These are phyloP conservation scores for Hylaeus anthracinus DNA, from an alignment of 1,140 invertebrate species.

Conservation along the genomic window DNA sequence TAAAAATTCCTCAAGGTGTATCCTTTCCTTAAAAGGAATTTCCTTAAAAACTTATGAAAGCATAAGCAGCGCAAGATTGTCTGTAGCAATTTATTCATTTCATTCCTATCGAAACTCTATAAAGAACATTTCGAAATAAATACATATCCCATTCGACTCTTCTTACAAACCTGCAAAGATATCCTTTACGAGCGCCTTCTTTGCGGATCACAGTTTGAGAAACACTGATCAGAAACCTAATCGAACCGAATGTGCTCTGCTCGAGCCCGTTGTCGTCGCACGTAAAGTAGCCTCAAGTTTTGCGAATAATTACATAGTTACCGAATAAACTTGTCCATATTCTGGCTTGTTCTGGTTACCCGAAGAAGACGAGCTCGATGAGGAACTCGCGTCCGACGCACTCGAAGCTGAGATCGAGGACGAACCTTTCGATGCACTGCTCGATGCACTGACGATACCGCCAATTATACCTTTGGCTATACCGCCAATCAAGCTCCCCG, in stretches of 20 bases:
- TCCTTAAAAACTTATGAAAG: too few relatives aligned
- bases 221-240: too few relatives aligned
- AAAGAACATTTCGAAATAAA: too few relatives aligned
- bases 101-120: too few relatives aligned
- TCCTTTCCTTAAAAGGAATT: too few relatives aligned
- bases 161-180: too few relatives aligned
- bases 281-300: not conserved
- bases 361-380: conserved; percentile 41
- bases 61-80: too few relatives aligned
- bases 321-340: conserved; percentile 62
- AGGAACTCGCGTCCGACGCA: not conserved
- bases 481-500: conserved; percentile 62
- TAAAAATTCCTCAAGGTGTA: too few relatives aligned
- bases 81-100: too few relatives aligned
- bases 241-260: not conserved
- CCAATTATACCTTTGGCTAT: conserved; percentile 75
- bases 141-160: too few relatives aligned
- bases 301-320: conserved; percentile 48
- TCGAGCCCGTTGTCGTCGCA: not conserved
- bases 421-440: conserved; percentile 67
- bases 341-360: conserved; percentile 30
- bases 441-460: conserved; percentile 72
- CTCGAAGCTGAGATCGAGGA: conserved; percentile 39
- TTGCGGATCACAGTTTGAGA: too few relatives aligned
- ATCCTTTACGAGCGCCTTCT: too few relatives aligned